These are phyloP conservation scores for Synergus umbraculus DNA, from an alignment of 2,888 invertebrate genomes.

Conservation along the genomic window DNA sequence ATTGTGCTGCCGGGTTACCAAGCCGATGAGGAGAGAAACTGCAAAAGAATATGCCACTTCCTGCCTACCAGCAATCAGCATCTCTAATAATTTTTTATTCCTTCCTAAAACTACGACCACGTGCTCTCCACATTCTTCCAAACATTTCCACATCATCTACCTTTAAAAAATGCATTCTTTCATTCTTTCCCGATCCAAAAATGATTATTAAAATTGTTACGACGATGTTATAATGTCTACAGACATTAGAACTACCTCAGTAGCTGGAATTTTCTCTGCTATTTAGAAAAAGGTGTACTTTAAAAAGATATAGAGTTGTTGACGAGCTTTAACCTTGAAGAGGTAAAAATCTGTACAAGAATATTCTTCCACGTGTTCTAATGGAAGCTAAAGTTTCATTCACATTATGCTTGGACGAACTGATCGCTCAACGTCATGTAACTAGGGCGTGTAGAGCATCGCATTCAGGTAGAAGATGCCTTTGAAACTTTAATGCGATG, in stretches of 20 bases:
- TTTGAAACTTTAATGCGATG: constrained; percentile 28
- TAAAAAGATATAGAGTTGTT: not conserved
- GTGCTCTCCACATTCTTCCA: not conserved
- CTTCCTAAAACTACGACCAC: not conserved
- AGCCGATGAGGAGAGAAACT: constrained; percentile 26
- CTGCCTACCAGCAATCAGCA: constrained; percentile 16
- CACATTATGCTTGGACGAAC: constrained; percentile 33
- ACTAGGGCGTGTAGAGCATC: constrained; percentile 11
- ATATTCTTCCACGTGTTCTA: not conserved
- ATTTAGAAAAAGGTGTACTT: too few relatives aligned
- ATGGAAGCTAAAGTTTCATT: constrained; percentile 21
- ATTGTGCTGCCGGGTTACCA: constrained; percentile 50
- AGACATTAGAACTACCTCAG: too few relatives aligned
- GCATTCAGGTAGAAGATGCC: constrained; percentile 38
- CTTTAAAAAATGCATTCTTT: not conserved
- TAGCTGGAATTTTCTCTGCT: too few relatives aligned
- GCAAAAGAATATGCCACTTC: constrained; percentile 32
- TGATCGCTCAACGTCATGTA: constrained; percentile 25
- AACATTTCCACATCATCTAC: not conserved
- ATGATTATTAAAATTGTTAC: too few relatives aligned
- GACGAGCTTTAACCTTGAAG: not conserved
- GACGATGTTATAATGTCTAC: too few relatives aligned
- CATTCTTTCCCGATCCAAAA: too few relatives aligned
- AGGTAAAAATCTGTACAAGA: not conserved
- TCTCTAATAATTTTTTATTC: constrained; percentile 20